Evolutionary conservation across 2,888 invertebrate genomes (phyloP).

Genomic region (Eupeodes latifasciatus): DNA sequence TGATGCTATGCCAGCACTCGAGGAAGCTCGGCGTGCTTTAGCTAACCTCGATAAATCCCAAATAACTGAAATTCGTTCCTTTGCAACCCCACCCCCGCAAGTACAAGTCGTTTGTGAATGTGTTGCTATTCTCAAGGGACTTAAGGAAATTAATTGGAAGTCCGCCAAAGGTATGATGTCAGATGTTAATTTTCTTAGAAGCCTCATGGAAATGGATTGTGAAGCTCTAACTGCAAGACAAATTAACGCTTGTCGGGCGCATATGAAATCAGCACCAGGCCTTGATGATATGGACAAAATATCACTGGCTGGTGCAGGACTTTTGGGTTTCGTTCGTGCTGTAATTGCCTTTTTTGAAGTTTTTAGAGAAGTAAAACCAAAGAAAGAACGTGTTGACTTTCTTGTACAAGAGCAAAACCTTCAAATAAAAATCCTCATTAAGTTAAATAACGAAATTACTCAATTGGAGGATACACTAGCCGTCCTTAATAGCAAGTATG

Average conservation of each 20-base stretch:
- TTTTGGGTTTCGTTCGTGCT: constrained; percentile 93
- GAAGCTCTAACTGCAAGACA: constrained; percentile 90
- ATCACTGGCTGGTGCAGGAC: constrained; percentile 93
- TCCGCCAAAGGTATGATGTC: constrained; percentile 96
- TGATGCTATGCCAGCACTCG: constrained; percentile 93
- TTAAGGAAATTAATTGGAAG: constrained; percentile 95
- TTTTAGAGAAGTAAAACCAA: constrained; percentile 93
- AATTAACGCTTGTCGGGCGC: constrained; percentile 88
- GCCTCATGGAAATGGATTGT: constrained; percentile 94
- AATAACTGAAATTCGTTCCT: constrained; percentile 96
- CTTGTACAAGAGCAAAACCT: constrained; percentile 89
- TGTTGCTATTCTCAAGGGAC: constrained; percentile 92
- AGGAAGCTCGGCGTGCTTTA: constrained; percentile 91
- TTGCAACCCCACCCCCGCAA: constrained; percentile 95
- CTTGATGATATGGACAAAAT: constrained; percentile 93
- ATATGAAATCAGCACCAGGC: constrained; percentile 89
- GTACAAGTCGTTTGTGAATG: constrained; percentile 96
- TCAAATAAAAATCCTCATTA: constrained; percentile 87
- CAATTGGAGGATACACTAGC: constrained; percentile 89
- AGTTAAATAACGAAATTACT: constrained; percentile 90
- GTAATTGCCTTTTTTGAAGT: constrained; percentile 96
- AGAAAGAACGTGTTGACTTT: constrained; percentile 92
- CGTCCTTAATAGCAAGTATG: constrained; percentile 90
- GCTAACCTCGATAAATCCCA: constrained; percentile 94
- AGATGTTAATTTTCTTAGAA: constrained; percentile 92